A percentile compares a stretch with the other conserved stretches of the same genome.
These are phyloP conservation scores for Contarinia nasturtii DNA, from an alignment of 1,140 invertebrate genomes.

Conservation along the genomic window DNA sequence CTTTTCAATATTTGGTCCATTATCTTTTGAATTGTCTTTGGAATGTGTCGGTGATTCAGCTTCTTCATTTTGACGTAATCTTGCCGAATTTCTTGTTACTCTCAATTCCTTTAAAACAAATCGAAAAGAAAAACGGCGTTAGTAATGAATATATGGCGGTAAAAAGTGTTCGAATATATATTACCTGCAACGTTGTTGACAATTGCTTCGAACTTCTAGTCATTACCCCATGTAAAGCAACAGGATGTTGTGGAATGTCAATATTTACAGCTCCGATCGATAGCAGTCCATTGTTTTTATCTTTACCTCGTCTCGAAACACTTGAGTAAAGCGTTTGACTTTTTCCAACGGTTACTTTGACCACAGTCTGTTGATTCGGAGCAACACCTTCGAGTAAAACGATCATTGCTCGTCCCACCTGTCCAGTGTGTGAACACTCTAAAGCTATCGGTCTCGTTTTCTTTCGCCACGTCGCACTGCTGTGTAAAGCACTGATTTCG, in stretches of 20 bases:
- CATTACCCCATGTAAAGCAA: slow-evolving; percentile 92
- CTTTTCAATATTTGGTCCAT: slow-evolving; percentile 6
- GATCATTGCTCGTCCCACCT: slow-evolving; percentile 81
- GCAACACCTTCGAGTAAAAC: slow-evolving; percentile 76
- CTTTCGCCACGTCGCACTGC: slow-evolving; percentile 22
- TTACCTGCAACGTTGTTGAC: slow-evolving; percentile 68
- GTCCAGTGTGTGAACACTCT: slow-evolving; percentile 76
- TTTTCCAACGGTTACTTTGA: slow-evolving; percentile 79
- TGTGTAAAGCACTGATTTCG: slow-evolving; percentile 21
- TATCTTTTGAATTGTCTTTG: slow-evolving; percentile 7
- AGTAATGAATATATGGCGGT: neutral
- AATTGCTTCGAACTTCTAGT: slow-evolving; percentile 83
- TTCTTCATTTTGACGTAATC: slow-evolving; percentile 39
- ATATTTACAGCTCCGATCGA: slow-evolving; percentile 78
- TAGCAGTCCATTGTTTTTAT: slow-evolving; percentile 71
- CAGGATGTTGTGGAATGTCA: slow-evolving; percentile 92
- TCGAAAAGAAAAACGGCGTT: too few relatives aligned
- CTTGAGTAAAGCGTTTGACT: slow-evolving; percentile 81
- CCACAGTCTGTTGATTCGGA: slow-evolving; percentile 85
- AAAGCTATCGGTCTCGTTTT: slow-evolving; percentile 31
- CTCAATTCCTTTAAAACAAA: slow-evolving; percentile 45
- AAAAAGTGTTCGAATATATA: neutral
- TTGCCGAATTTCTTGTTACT: slow-evolving; percentile 55
- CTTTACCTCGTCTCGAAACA: slow-evolving; percentile 52
- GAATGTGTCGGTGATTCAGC: slow-evolving; percentile 36